Percentiles rank a stretch among this genome's conserved stretches.
Conservation (phyloP, 1,140 invertebrate species). For the Anastrepha ludens region DNA sequence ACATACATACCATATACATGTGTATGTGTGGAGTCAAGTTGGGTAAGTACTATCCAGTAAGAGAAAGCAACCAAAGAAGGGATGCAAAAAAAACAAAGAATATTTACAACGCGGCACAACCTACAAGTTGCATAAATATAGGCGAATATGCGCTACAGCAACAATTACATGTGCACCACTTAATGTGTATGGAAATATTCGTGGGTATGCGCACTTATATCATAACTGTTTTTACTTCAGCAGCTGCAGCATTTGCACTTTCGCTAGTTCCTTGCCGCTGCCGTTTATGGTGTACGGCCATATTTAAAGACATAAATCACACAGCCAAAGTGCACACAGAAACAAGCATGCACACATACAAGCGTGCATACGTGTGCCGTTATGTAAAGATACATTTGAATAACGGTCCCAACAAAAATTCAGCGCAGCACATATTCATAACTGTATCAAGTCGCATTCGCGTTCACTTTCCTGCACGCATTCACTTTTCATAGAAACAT, state of each 20-base stretch:
- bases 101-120: not conserved
- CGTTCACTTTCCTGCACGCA: slow-evolving; percentile 23
- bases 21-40: no score
- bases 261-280: not conserved
- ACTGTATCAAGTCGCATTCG: slow-evolving; percentile 22
- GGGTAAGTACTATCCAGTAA: not conserved
- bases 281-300: slow-evolving; percentile 19
- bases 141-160: not conserved
- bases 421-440: not conserved
- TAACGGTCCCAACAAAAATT: not conserved
- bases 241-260: not conserved
- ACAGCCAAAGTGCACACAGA: slow-evolving; percentile 20
- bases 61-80: not conserved
- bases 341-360: not conserved
- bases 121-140: not conserved
- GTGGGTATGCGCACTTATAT: not conserved
- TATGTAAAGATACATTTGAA: not conserved
- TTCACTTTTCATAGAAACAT: not conserved
- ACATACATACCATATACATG: no score
- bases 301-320: slow-evolving; percentile 44
- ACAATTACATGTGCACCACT: not conserved
- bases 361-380: not conserved
- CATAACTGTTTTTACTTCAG: slow-evolving; percentile 32
- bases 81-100: not conserved
- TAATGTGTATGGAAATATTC: not conserved